Evolutionary conservation across 2,113 vertebrate genomes (phyloP), one percentile per base, ranked within the genome.

Genomic region (Butorides virescens): DNA sequence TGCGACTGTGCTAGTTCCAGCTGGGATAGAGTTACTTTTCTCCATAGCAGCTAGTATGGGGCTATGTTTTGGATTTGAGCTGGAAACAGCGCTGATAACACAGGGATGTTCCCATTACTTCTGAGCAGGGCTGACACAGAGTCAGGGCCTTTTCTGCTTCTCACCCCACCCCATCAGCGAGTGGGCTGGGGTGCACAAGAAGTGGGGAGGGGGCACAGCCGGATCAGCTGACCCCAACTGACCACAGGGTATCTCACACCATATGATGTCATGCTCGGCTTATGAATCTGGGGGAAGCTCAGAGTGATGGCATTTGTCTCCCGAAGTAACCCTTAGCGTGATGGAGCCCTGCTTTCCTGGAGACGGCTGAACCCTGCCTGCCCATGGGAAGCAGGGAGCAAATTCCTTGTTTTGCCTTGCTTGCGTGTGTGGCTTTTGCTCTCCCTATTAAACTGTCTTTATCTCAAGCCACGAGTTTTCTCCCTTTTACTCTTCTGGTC

Each of bases 301-400:
- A 1, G 21, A 23, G 34, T 36, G 34, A 36, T 59, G 34, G 34
- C 3, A 4, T 36, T n/a, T 59, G 13, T 36, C 21, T 36, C n/a
- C 58, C 58, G 9, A 58, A 58, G 20, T 58, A 58, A 23, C 34
- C 13, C 5, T n/a, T n/a, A 58, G 4, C 2, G 9, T 59, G 58
- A 59, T 59, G 58, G 58, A 59, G 34, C 58, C 34, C 58, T 36
- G 58, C 58, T 59, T 36, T 59, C 58, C 58, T 59, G 58, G 58
- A 15, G 34, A 15, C 7, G 14, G 58, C 58, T 36, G 58, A 59
- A 36, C 58, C 34, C n/a, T 36, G n/a, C 58, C n/a, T 61, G 22
- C 14, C 14, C 0, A 2, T 61, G 58, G n/a, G n/a, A 61, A 36
- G n/a, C 0, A 11, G 58, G 5, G n/a, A 36, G n/a, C n/a, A 8